These are phyloP conservation scores for Nemapogon koenigi DNA, from an alignment of 2,888 invertebrate genomes.

Conservation along the genomic window DNA sequence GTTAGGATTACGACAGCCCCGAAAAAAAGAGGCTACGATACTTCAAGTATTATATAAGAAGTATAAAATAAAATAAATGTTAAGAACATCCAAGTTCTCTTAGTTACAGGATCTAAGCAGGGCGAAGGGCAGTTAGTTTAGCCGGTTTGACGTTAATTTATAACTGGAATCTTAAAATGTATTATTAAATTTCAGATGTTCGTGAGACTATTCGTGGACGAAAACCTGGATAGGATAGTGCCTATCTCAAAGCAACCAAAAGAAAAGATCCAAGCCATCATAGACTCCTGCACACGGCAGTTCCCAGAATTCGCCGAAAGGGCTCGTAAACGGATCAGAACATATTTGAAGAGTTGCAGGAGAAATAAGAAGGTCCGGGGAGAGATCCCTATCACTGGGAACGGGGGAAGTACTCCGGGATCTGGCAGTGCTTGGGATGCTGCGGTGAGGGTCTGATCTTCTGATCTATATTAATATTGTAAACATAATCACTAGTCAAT, in stretches of 20 bases:
- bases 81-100: too few species aligned
- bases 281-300: slow-evolving; percentile 95
- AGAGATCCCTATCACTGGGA: slow-evolving; percentile 54
- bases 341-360: slow-evolving; percentile 94
- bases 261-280: slow-evolving; percentile 96
- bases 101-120: too few species aligned
- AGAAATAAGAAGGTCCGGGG: slow-evolving; percentile 93
- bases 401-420: slow-evolving; percentile 40
- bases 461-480: too few species aligned
- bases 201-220: slow-evolving; percentile 94
- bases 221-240: slow-evolving; percentile 94
- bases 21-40: too few species aligned
- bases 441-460: slow-evolving; percentile 71
- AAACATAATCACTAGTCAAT: too few species aligned
- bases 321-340: slow-evolving; percentile 91
- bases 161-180: too few species aligned
- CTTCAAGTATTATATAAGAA: too few species aligned
- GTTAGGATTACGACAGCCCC: too few species aligned
- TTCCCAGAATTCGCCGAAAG: slow-evolving; percentile 96
- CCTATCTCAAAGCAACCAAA: slow-evolving; percentile 98
- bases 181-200: slow-evolving; percentile 89
- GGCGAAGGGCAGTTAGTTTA: too few species aligned
- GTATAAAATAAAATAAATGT: too few species aligned
- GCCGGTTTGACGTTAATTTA: too few species aligned
- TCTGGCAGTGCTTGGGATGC: slow-evolving; percentile 81